Evolutionary conservation across 2,113 vertebrate genomes (phyloP), one percentile per base, ranked within the genome.

Genomic region (Condylura cristata): DNA sequence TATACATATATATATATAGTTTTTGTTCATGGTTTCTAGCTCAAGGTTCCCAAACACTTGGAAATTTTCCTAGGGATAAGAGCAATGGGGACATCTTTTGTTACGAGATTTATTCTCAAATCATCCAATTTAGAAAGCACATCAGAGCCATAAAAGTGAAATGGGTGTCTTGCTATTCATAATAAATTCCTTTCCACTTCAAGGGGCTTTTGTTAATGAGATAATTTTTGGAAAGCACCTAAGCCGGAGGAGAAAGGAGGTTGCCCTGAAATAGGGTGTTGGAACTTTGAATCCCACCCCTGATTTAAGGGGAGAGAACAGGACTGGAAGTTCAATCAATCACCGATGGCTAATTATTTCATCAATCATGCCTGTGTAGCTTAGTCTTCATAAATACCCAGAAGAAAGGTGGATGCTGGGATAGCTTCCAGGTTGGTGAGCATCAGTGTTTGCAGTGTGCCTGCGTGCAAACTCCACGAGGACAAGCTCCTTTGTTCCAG

Each of bases 11-110:
- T n/a, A 39, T 22, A 34, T 89, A 61, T 44, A 16, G 72, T 65
- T 48, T 74, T 58, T 39, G 24, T 39, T 60, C 60, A 83, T 24
- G 24, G 32, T 53, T 87, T 17, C 28, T 39, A 46, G 39, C 70
- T 76, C n/a, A 39, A 70, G 85, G 13, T n/a, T 71, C 72, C 72
- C 34, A 32, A 74, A 58, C n/a, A 14, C 26, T 53, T 68, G 70
- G 68, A 17, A 82, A 34, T 61, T 70, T 89, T 60, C 79, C 61
- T 34, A 68, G 56, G 9, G 3, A 3, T 75, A 68, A 60, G 26
- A 90, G 24, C 61, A 70, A 30, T 8, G 71, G 61, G 80, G 90
- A 28, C 80, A 53, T 85, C 41, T 79, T 90, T 94, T 71, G 41
- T 61, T 70, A 37, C 4, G 80, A 53, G n/a, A 78, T 51, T 78